Evolutionary conservation across 2,888 invertebrate genomes (phyloP), one percentile per base, ranked within the genome.

Genomic region (Osmoderma eremita): DNA sequence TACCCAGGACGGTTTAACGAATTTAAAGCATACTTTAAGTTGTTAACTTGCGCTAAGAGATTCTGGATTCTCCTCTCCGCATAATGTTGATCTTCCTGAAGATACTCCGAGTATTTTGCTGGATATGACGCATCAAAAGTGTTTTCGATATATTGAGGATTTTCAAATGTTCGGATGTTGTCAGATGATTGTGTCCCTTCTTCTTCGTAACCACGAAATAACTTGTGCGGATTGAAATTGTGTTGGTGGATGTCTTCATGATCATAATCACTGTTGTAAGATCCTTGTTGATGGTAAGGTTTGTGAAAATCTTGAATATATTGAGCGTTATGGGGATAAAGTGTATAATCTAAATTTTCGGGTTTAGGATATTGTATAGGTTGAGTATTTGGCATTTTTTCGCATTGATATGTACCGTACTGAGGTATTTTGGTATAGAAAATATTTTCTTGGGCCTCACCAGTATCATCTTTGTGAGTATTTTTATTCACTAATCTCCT

Each of bases 1-100:
- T 79, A 77, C 58, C 76, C 75, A 0, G 78, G 77, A 15, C 72
- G 66, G 66, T 76, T 79, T 63, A 80, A 73, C 20, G 70, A 72
- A 24, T 72, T 74, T n/a, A 80, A 77, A 3, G 79, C 72, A n/a
- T 68, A 74, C 70, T 80, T 78, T 30, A 81, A 70, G 18, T 72
- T 72, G 51, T 77, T 73, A 36, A 81, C 79, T 73, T 81, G 78
- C 1, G 70, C 71, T 54, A 74, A 77, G 39, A 81, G 67, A 30
- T 79, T 79, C 12, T 73, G 71, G 8, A 78, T 72, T 50, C 72
- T 71, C 42, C 72, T 63, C 66, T 67, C 69, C 64, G 56, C 68
- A 70, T 69, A 61, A 78, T 74, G 30, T 3, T 15, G 42, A 67
- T 63, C 17, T 63, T 63, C 38, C 36, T 50, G 39, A 45, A 54